Conservation (phyloP, 2,888 invertebrate genomes). For the Unio pictorum region DNA sequence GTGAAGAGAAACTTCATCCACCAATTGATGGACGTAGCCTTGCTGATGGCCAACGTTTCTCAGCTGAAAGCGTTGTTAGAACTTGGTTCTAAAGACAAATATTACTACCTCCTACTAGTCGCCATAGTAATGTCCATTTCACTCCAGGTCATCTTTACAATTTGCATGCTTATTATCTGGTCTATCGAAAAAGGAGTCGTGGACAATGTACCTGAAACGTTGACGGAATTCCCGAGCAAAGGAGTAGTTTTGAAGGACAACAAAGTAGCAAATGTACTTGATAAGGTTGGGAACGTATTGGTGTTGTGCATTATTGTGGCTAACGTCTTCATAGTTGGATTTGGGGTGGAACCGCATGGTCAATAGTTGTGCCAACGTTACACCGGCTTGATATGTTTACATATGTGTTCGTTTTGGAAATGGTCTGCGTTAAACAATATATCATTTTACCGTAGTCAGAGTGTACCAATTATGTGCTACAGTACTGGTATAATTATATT, state of each 20-base stretch:
- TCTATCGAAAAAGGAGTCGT: conserved; percentile 24
- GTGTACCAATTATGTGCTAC: too few relatives aligned
- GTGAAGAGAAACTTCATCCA: conserved; percentile 35
- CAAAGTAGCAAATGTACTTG: conserved; percentile 22
- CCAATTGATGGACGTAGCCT: conserved; percentile 42
- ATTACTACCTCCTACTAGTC: conserved; percentile 26
- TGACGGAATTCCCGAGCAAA: background rate
- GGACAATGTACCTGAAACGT: conserved; percentile 6
- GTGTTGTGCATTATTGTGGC: conserved; percentile 37
- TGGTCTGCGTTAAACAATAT: too few relatives aligned
- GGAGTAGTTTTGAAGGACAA: conserved; percentile 11
- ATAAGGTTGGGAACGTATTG: conserved; percentile 31
- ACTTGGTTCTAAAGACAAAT: conserved; percentile 26
- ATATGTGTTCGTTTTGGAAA: too few relatives aligned
- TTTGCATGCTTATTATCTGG: conserved; percentile 35
- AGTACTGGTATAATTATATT: too few relatives aligned
- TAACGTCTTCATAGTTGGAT: conserved; percentile 38
- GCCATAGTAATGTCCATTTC: conserved; percentile 32
- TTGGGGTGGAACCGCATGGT: conserved; percentile 31
- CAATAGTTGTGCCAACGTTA: background rate
- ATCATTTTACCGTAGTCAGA: too few relatives aligned
- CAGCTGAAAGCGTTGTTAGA: conserved; percentile 38
- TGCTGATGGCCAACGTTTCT: conserved; percentile 43
- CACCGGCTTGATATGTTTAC: too few relatives aligned
- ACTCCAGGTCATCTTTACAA: conserved; percentile 34